Evolutionary conservation across 2,797 vertebrate species (phyloP), one percentile per base, ranked within the genome.

Genomic region (Gymnothorax reevesii): DNA sequence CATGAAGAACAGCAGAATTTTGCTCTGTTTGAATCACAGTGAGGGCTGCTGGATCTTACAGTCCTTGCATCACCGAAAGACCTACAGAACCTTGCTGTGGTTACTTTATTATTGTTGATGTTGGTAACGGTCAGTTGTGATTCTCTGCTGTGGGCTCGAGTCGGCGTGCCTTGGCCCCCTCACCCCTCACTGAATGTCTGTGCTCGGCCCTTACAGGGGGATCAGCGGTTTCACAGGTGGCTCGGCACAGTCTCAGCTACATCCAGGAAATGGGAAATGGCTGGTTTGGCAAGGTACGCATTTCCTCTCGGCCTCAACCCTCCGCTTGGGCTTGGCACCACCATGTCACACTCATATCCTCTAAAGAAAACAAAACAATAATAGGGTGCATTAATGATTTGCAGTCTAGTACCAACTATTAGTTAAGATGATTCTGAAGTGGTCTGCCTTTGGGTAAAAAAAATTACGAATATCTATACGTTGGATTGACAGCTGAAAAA

Each of bases 261-360:
- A 97, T 97, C 88, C 96, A 97, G 91, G 96, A 97, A 93, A 96
- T 97, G 87, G 96, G 95, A 90, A 95, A 88, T 91, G 96, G 96
- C 88, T 96, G 95, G 93, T 97, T 97, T 94, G 96, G 96, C 90
- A 97, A 97, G 96, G 96, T 96, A 92, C 92, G 90, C 60, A 71
- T n/a, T 80, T 89, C 71, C 33, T 69, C 25, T 55, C 66, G 15
- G 3, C 69, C 20, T 77, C 84, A 79, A 27, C 83, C 55, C 27
- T 15, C 73, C 15, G 49, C 33, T 85, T 87, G 83, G 10, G 42
- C 9, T 66, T 55, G 8, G 54, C 83, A 69, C 66, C 25, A 22
- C 86, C 52, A 60, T 84, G 55, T 82, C 77, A 20, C 59, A 84
- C 69, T 62, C 52, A 80, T 66, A 69, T 87, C 49, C 60, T n/a